Conservation (phyloP, 1,140 invertebrate genomes). For the Zaprionus taronus region DNA sequence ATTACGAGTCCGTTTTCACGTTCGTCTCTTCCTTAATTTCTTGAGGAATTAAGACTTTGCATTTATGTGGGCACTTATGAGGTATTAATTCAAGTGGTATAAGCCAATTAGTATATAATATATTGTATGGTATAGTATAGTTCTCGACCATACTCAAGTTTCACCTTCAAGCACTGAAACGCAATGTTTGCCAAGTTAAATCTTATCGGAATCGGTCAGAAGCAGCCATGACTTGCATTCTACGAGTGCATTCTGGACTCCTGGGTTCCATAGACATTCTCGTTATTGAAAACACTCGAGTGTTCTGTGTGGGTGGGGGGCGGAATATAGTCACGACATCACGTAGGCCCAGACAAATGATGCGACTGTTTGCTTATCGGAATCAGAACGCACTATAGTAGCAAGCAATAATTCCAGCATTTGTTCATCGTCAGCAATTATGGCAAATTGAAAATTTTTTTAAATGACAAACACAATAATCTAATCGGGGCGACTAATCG, state of each 20-base stretch:
- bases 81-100: background rate
- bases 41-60: too few relatives aligned
- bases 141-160: background rate
- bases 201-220: background rate
- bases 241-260: background rate
- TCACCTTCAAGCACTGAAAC: background rate
- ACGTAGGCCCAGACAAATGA: background rate
- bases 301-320: background rate
- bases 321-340: background rate
- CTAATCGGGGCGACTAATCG: background rate
- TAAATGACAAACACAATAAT: background rate
- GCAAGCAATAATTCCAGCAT: background rate
- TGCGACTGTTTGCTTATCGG: background rate
- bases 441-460: background rate
- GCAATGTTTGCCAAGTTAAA: background rate
- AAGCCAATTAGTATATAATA: background rate
- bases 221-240: background rate
- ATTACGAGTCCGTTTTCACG: too few relatives aligned
- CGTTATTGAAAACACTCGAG: too few relatives aligned
- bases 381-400: background rate
- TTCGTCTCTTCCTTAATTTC: too few relatives aligned
- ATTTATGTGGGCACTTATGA: background rate
- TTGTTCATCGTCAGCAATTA: slow-evolving; percentile 3
- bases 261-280: background rate
- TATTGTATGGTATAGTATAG: background rate